A percentile compares a stretch with the other conserved stretches of the same genome.
Conservation (phyloP, 2,888 invertebrate genomes). For the Horisme vitalbata region DNA sequence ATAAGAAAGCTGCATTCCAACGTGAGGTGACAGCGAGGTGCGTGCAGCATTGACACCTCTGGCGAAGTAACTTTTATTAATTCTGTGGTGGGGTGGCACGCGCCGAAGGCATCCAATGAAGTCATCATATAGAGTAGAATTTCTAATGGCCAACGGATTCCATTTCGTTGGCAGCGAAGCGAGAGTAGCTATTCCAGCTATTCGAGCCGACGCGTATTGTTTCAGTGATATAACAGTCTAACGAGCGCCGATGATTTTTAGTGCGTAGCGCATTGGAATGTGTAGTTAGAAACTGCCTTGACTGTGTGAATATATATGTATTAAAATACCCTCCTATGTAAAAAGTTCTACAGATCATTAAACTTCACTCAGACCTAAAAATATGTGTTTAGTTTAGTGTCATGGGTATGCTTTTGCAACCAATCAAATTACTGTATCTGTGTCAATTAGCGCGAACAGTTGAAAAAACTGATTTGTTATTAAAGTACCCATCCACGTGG, state of each 20-base stretch:
- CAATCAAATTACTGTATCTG: too few relatives aligned
- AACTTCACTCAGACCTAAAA: too few relatives aligned
- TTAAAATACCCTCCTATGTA: too few relatives aligned
- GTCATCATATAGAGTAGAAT: constrained; percentile 73
- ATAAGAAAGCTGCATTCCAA: constrained; percentile 48
- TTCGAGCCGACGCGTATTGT: constrained; percentile 65
- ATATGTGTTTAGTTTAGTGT: too few relatives aligned
- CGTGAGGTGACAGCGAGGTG: constrained; percentile 33
- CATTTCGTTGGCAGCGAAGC: constrained; percentile 77
- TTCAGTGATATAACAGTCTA: constrained; percentile 49
- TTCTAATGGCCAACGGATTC: constrained; percentile 76
- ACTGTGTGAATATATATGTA: not conserved
- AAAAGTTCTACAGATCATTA: too few relatives aligned
- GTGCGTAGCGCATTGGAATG: constrained; percentile 25
- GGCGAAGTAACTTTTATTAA: constrained; percentile 6
- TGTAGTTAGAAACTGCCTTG: constrained; percentile 21
- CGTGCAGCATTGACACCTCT: constrained; percentile 47
- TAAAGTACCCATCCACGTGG: too few relatives aligned
- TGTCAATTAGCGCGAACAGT: too few relatives aligned
- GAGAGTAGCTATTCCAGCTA: constrained; percentile 70
- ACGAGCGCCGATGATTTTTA: constrained; percentile 28
- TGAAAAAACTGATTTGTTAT: too few relatives aligned
- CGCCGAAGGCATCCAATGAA: constrained; percentile 70
- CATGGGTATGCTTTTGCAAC: too few relatives aligned
- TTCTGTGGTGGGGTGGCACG: constrained; percentile 44